A percentile compares a stretch with the other conserved stretches of the same genome.
Evolutionary conservation across 2,113 vertebrate genomes (phyloP).

Genomic region (Podocnemis expansa): DNA sequence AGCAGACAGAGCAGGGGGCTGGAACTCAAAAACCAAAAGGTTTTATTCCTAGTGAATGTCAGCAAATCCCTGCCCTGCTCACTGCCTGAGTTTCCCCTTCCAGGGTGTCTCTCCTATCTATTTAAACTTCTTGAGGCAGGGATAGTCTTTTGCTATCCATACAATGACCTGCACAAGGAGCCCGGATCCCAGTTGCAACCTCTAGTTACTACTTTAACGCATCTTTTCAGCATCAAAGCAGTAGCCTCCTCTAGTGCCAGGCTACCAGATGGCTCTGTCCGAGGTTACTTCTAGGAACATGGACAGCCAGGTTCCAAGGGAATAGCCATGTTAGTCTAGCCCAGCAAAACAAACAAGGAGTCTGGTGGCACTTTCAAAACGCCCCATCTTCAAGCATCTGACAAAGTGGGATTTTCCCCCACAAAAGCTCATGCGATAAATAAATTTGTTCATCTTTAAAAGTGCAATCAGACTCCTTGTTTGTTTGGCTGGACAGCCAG

Average conservation of each 20-base stretch:
- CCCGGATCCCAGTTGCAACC: not conserved
- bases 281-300: not conserved
- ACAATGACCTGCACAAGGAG: too few species aligned
- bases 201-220: not conserved
- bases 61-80: not conserved
- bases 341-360: too few species aligned
- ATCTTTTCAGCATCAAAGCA: not conserved
- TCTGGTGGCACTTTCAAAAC: too few species aligned
- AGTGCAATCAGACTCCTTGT: too few species aligned
- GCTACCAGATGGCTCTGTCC: not conserved
- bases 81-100: not conserved
- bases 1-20: not conserved
- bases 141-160: not conserved
- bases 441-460: too few species aligned
- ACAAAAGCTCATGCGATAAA: too few species aligned
- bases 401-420: too few species aligned
- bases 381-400: too few species aligned
- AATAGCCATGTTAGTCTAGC: too few species aligned
- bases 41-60: not conserved
- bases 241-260: not conserved
- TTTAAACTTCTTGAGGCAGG: not conserved
- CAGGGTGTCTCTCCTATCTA: not conserved
- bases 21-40: not conserved
- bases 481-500: too few species aligned
- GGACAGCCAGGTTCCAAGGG: too few species aligned